Percentiles rank a stretch among this genome's conserved stretches.
Conservation (phyloP, 2,888 invertebrate genomes). For the Zaprionus obscuricornis region DNA sequence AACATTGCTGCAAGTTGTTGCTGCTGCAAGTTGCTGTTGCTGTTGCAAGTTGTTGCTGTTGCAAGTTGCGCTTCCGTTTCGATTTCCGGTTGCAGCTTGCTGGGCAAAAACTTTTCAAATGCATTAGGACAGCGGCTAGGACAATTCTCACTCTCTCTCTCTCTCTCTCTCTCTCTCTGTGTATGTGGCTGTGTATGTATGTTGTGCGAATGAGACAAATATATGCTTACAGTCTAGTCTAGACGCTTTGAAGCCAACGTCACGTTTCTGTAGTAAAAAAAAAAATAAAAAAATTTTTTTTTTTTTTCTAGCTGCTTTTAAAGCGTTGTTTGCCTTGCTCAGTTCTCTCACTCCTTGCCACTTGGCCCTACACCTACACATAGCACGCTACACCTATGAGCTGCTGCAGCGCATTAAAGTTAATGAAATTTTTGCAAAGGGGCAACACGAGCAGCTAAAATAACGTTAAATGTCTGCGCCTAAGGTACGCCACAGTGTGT, state of each 20-base stretch:
- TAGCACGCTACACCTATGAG: too few relatives aligned
- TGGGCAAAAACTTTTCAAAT: slow-evolving; percentile 65
- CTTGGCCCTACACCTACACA: too few relatives aligned
- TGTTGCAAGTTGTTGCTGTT: too few relatives aligned
- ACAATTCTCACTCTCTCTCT: too few relatives aligned
- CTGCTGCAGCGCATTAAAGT: slow-evolving; percentile 57
- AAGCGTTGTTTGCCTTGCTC: slow-evolving; percentile 8
- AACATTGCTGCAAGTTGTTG: too few relatives aligned
- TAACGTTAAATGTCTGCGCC: slow-evolving; percentile 16
- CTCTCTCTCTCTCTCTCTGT: too few relatives aligned
- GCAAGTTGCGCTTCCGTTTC: slow-evolving; percentile 75
- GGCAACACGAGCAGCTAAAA: slow-evolving; percentile 28
- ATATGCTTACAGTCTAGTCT: too few relatives aligned
- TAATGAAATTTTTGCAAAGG: slow-evolving; percentile 63
- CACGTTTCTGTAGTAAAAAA: slow-evolving; percentile 68
- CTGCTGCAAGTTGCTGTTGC: too few relatives aligned
- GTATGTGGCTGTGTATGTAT: background rate
- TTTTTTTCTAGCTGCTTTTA: slow-evolving; percentile 34
- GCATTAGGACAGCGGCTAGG: slow-evolving; percentile 60
- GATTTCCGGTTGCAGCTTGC: slow-evolving; percentile 64
- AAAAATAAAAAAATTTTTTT: too few relatives aligned
- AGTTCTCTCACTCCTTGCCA: too few relatives aligned
- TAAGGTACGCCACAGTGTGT: slow-evolving; percentile 3
- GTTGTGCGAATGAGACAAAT: too few relatives aligned
- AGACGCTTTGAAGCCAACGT: slow-evolving; percentile 45